Evolutionary conservation across 2,797 vertebrate species (phyloP), one percentile per base, ranked within the genome.

Genomic region (Potorous gilbertii): DNA sequence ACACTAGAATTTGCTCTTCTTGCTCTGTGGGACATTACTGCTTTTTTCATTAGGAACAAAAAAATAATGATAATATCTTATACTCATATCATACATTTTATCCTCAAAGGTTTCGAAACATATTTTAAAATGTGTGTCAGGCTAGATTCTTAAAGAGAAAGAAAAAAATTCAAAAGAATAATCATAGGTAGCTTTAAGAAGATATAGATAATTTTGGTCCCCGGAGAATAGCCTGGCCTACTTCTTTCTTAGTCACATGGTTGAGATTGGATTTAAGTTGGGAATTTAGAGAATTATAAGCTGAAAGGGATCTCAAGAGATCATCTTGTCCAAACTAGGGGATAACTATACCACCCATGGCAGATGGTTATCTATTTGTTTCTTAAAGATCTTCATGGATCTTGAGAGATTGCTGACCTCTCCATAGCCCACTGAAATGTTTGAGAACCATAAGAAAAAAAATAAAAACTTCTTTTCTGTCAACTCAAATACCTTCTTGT

Each of bases 61-160:
- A 62, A 74, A 74, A 74, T 74, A 74, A 74, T 74, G 66, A 74
- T 74, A 74, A 74, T 74, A 74, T 74, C 66, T 74, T 74, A 40
- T n/a, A 74, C 66, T 74, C n/a, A 40, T 74, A 74, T 74, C 66
- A 74, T n/a, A 74, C 66, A 40, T 74, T 74, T 74, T 74, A 74
- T 74, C n/a, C 66, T n/a, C 66, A 74, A 74, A 74, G 66, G 66
- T 74, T 74, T 74, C 40, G 66, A 74, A 40, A 74, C 34, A 40
- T 21, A 74, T 74, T 74, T 74, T 74, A 74, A 74, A 74, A 74
- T 74, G 66, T 74, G 66, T 74, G 66, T 74, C 66, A 74, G 66
- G n/a, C n/a, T 40, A 74, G 66, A 74, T 40, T 74, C 66, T 74
- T 74, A 74, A 74, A 74, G n/a, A 40, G n/a, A 74, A 40, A n/a